A percentile compares a stretch with the other conserved stretches of the same genome.
Evolutionary conservation across 2,113 vertebrate species (phyloP).

Genomic region (Ammodytes marinus): DNA sequence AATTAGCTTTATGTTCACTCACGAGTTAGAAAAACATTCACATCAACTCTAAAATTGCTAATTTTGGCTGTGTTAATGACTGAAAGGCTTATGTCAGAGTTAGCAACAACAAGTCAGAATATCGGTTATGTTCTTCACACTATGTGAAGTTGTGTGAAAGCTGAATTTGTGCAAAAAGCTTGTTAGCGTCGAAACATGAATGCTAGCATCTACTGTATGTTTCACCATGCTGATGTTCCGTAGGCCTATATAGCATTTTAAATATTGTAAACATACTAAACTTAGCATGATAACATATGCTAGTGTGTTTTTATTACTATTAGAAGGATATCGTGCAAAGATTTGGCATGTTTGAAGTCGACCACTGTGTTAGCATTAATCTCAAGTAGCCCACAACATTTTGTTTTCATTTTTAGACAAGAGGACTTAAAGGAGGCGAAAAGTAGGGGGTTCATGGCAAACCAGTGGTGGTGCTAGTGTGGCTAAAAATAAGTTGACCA

Average conservation of each 20-base stretch:
- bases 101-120: not conserved
- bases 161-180: not conserved
- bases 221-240: not conserved
- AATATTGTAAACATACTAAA: not conserved
- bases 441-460: not conserved
- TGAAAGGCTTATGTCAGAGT: not conserved
- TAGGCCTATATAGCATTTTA: not conserved
- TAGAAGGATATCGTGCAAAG: not conserved
- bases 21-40: not conserved
- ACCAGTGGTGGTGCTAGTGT: constrained; percentile 14
- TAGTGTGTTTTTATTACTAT: not conserved
- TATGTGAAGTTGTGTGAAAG: not conserved
- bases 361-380: not conserved
- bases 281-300: not conserved
- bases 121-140: not conserved
- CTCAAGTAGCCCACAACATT: not conserved
- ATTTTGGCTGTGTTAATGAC: not conserved
- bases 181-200: not conserved
- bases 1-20: not conserved
- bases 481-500: constrained; percentile 39
- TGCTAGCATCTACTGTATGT: not conserved
- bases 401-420: not conserved
- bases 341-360: not conserved
- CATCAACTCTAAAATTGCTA: not conserved
- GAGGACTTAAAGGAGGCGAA: too few relatives aligned